Percentiles rank a stretch among this genome's conserved stretches.
Conservation (phyloP, 1,140 invertebrate species). For the Asbolus verrucosus region DNA sequence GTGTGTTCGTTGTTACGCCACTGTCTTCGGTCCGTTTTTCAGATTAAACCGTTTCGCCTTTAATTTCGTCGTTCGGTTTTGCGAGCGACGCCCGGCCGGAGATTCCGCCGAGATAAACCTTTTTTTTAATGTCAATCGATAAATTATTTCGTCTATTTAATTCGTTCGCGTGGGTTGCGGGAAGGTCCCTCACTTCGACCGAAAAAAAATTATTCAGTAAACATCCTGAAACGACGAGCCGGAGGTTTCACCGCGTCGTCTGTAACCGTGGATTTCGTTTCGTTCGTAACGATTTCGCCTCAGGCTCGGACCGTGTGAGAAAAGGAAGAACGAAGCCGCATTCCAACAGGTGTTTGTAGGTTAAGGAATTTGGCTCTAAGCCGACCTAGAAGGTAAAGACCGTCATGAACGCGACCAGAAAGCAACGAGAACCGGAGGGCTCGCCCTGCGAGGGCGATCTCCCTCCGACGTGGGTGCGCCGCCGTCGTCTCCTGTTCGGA, state of each 20-base stretch:
- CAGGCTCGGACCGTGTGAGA: constrained; percentile 52
- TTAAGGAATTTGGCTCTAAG: constrained; percentile 62
- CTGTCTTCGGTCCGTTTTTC: constrained; percentile 26
- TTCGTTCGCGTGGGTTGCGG: neutral
- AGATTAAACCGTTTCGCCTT: constrained; percentile 23
- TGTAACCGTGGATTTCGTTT: constrained; percentile 23
- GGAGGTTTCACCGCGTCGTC: neutral
- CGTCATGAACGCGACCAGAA: constrained; percentile 30
- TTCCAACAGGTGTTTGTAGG: constrained; percentile 65
- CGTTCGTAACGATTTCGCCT: constrained; percentile 47
- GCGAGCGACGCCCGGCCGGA: neutral
- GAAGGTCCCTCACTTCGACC: neutral
- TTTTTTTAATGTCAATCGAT: too few species aligned
- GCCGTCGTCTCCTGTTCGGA: too few species aligned
- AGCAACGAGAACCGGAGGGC: constrained; percentile 18
- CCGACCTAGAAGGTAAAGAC: constrained; percentile 52
- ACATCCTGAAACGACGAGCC: constrained; percentile 28
- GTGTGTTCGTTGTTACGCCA: too few species aligned
- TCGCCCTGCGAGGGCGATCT: neutral
- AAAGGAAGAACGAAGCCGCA: constrained; percentile 61
- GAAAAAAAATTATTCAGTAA: constrained; percentile 25
- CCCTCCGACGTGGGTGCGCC: too few species aligned
- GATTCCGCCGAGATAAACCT: too few species aligned
- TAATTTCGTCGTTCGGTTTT: constrained; percentile 11
- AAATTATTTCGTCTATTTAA: too few species aligned